Percentiles rank a stretch among this genome's conserved stretches.
These are phyloP conservation scores for Plumapathes pennacea DNA, from an alignment of 92 coral and sea anemone genomes.

Conservation along the genomic window DNA sequence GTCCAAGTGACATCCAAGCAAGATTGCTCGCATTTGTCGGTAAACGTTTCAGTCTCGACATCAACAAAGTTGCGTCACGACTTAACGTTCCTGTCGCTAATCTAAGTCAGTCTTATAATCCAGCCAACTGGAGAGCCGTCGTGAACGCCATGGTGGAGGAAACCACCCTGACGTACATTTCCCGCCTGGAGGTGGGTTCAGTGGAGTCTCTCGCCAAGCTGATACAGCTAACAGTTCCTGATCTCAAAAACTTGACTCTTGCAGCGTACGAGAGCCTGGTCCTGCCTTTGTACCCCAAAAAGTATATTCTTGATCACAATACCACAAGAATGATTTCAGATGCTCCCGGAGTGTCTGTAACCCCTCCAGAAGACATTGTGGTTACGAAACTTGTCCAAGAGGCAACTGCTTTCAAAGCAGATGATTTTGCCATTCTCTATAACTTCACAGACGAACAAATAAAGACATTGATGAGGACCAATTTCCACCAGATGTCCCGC, in stretches of 20 bases:
- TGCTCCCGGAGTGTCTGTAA: conserved; percentile 12
- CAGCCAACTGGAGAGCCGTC: conserved; percentile 27
- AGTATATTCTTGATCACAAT: conserved; percentile 33
- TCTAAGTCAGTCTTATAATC: conserved; percentile 12
- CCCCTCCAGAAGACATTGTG: not conserved
- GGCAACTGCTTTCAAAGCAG: conserved; percentile 6
- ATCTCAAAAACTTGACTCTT: conserved; percentile 44
- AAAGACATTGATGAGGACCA: conserved; percentile 29
- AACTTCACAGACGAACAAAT: conserved; percentile 49
- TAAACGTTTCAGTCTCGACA: conserved; percentile 2
- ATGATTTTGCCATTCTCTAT: conserved; percentile 56
- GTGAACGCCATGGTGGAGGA: conserved; percentile 20
- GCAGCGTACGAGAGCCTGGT: conserved; percentile 24
- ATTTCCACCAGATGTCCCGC: conserved; percentile 37
- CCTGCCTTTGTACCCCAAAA: conserved; percentile 27
- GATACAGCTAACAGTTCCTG: conserved; percentile 14
- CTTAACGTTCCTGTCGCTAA: conserved; percentile 1
- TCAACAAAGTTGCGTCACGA: conserved; percentile 7
- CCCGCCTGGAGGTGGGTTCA: conserved; percentile 24
- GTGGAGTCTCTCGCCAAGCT: conserved; percentile 50
- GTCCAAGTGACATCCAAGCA: conserved; percentile 2
- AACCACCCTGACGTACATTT: conserved; percentile 15
- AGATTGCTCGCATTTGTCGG: conserved; percentile 10
- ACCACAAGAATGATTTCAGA: conserved; percentile 9
- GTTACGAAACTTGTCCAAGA: not conserved